Evolutionary conservation across 2,797 vertebrate genomes (phyloP).

Genomic region (Argyrosomus regius): DNA sequence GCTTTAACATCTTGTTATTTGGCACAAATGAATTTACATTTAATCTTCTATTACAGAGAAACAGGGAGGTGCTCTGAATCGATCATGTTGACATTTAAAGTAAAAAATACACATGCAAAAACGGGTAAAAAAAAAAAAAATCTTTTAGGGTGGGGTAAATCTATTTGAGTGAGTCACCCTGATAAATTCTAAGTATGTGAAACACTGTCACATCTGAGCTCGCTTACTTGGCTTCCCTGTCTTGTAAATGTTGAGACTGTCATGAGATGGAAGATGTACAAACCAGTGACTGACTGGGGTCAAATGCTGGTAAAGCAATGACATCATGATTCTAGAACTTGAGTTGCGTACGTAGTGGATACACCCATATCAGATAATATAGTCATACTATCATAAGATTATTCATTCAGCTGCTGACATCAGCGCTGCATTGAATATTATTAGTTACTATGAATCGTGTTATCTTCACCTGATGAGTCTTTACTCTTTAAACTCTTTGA

Average conservation of each 20-base stretch:
- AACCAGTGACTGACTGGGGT: slow-evolving; percentile 25
- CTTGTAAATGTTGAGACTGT: slow-evolving; percentile 31
- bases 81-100: background rate
- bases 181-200: slow-evolving; percentile 20
- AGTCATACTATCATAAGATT: slow-evolving; percentile 9
- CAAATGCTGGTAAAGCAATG: slow-evolving; percentile 18
- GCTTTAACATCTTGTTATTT: background rate
- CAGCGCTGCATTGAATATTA: slow-evolving; percentile 1
- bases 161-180: slow-evolving; percentile 3
- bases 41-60: background rate
- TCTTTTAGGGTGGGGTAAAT: slow-evolving; percentile 2
- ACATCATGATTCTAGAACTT: slow-evolving; percentile 20
- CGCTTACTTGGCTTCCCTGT: slow-evolving; percentile 19
- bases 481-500: background rate
- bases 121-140: background rate
- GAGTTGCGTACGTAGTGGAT: background rate
- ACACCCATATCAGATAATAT: slow-evolving; percentile 52
- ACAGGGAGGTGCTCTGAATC: background rate
- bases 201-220: slow-evolving; percentile 37
- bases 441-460: slow-evolving; percentile 31
- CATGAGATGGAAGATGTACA: slow-evolving; percentile 17
- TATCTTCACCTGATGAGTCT: slow-evolving; percentile 10
- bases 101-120: background rate
- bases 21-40: background rate
- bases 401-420: slow-evolving; percentile 28